Base-by-base conservation (phyloP, 2,888 invertebrate genomes). In the Melangyna quadrimaculata region DNA sequence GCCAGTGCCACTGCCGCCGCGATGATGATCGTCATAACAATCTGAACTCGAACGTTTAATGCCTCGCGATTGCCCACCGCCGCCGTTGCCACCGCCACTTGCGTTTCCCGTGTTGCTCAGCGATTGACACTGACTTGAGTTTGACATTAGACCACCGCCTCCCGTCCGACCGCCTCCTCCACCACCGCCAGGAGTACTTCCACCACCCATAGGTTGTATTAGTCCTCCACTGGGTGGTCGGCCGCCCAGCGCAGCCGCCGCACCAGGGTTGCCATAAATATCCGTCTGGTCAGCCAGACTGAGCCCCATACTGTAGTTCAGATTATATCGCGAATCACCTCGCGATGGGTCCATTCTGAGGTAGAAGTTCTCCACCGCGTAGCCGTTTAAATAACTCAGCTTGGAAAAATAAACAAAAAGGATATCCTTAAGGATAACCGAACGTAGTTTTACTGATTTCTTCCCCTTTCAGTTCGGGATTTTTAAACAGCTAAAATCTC, bases 251-350 rank as follows among this genome's bases (percentile, higher is more conserved):
- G 90, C 90, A 51, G 90, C 90, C 73, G 91, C 90, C 45, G 89
- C 89, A 57, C 90, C 91, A 79, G 91, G 91, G 89, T 93, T 93
- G 87, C 95, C 95, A 93, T 97, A 97, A 92, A 97, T 96, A 91
- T 97, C 97, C 88, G 95, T 94, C 91, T 95, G 95, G 91, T 97
- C 97, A 90, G 96, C 95, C 89, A 95, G 94, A 90, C 96, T 94
- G 92, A 97, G 94, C 91, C 96, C 96, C 94, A 95, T 95, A 90
- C 95, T 95, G 93, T 97, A 97, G 92, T 96, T 95, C 93, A 96
- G 95, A 94, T 96, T 96, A 93, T 96, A 97, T 93, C 97, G 96
- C 95, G 96, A 95, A 94, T 96, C 97, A 94, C 96, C 95, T 94
- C 96, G 96, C 95, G 96, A 95, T 93, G 96, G 96, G 95, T 97